Percentiles rank a stretch among this genome's conserved stretches.
Conservation (phyloP, 2,797 vertebrate species). For the Spondyliosoma cantharus region DNA sequence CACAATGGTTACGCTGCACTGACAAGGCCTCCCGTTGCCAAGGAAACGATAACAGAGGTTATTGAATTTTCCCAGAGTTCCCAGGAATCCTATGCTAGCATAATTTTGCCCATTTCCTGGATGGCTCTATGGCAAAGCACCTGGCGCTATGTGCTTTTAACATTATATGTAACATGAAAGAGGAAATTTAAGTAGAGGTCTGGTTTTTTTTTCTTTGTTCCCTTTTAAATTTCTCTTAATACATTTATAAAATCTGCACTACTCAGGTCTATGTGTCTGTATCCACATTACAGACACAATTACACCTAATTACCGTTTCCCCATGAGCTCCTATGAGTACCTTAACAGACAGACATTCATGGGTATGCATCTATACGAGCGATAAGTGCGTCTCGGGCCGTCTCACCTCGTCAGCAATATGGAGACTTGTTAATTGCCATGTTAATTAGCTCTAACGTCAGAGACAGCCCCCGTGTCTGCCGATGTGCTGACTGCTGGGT, state of each 20-base stretch:
- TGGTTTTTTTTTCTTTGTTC: not conserved
- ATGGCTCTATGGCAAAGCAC: not conserved
- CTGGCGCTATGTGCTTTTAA: not conserved
- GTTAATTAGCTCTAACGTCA: constrained; percentile 82
- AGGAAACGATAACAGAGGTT: constrained; percentile 64
- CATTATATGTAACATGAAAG: not conserved
- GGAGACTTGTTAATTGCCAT: constrained; percentile 72
- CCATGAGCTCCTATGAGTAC: constrained; percentile 6
- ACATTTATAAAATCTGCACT: not conserved
- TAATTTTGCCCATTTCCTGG: constrained; percentile 28
- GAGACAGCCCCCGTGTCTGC: constrained; percentile 52
- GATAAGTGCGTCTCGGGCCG: constrained; percentile 14
- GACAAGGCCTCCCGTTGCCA: constrained; percentile 66
- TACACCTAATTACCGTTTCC: constrained; percentile 51
- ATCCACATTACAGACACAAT: constrained; percentile 33
- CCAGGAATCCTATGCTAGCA: constrained; percentile 42
- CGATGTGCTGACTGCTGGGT: constrained; percentile 73
- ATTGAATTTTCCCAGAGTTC: constrained; percentile 66
- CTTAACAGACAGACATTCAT: constrained; percentile 10
- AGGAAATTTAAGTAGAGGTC: not conserved
- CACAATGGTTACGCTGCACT: constrained; percentile 44
- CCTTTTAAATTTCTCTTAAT: not conserved
- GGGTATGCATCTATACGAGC: not conserved
- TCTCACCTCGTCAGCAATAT: constrained; percentile 71
- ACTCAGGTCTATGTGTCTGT: constrained; percentile 17